A percentile compares a stretch with the other conserved stretches of the same genome.
Evolutionary conservation across 2,797 vertebrate genomes (phyloP).

Genomic region (Prunella strophiata): DNA sequence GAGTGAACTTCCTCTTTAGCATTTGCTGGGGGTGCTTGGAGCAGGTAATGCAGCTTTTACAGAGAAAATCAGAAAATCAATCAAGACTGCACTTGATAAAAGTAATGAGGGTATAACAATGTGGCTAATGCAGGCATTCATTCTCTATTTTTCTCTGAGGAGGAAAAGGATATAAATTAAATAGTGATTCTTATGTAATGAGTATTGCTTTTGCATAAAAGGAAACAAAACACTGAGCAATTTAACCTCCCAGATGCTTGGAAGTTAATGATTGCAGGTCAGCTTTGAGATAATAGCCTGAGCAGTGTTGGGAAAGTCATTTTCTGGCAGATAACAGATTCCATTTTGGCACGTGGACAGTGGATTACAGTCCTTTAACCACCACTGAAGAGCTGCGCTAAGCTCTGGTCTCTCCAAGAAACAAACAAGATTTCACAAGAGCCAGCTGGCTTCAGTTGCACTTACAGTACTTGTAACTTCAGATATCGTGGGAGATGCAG

Average conservation of each 20-base stretch:
- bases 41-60: neutral
- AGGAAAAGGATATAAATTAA: neutral
- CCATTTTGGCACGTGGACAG: constrained; percentile 38
- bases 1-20: neutral
- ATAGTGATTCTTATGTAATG: neutral
- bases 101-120: neutral
- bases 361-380: constrained; percentile 40
- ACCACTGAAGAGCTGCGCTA: constrained; percentile 24
- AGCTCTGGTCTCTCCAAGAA: constrained; percentile 39
- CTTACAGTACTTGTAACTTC: constrained; percentile 52
- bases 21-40: neutral
- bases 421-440: constrained; percentile 56
- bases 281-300: constrained; percentile 66
- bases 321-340: constrained; percentile 60
- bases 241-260: constrained; percentile 53
- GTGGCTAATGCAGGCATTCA: neutral
- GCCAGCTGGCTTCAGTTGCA: constrained; percentile 15
- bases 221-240: neutral
- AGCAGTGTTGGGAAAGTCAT: constrained; percentile 62
- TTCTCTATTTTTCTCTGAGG: neutral
- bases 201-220: neutral
- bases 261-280: constrained; percentile 49
- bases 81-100: neutral
- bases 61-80: neutral
- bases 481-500: neutral